Evolutionary conservation across 2,797 vertebrate genomes (phyloP).

Genomic region (Malacoctenus gilli): DNA sequence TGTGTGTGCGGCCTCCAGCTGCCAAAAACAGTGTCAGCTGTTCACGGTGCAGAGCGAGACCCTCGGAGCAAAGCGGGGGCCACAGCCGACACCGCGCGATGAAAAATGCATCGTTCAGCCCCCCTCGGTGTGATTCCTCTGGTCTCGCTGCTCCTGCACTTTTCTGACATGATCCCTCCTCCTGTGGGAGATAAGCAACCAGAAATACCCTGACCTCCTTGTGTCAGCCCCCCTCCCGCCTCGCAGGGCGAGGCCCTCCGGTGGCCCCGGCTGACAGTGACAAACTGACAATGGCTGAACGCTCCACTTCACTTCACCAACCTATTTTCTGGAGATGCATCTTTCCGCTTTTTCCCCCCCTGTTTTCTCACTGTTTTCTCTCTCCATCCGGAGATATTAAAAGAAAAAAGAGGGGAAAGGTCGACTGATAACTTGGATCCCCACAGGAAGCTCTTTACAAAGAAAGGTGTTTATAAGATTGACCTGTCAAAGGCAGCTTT

Average conservation of each 20-base stretch:
- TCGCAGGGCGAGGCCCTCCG: constrained; percentile 33
- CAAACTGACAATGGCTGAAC: constrained; percentile 71
- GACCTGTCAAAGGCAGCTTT: not conserved
- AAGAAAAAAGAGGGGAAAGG: constrained; percentile 18
- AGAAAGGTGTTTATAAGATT: constrained; percentile 18
- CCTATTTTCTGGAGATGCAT: constrained; percentile 28
- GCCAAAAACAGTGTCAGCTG: too few relatives aligned
- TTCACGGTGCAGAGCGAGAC: too few relatives aligned
- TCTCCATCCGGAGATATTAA: constrained; percentile 6
- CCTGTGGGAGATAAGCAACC: constrained; percentile 53
- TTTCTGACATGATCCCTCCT: constrained; percentile 58
- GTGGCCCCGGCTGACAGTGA: constrained; percentile 67
- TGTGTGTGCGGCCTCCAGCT: too few relatives aligned
- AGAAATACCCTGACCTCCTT: constrained; percentile 66
- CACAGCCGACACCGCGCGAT: constrained; percentile 24
- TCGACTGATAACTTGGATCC: constrained; percentile 11
- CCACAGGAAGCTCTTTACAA: constrained; percentile 29
- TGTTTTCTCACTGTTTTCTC: too few relatives aligned
- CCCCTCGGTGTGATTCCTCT: constrained; percentile 37
- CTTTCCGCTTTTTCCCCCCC: not conserved
- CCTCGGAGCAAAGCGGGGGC: too few relatives aligned
- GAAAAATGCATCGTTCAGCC: constrained; percentile 59
- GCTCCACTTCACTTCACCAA: constrained; percentile 58
- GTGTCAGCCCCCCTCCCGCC: constrained; percentile 56
- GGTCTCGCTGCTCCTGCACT: constrained; percentile 40